Percentiles rank a stretch among this genome's conserved stretches.
phyloP scores from a whole-genome alignment of 2,113 vertebrate genomes.

The Corapipo altera region DNA sequence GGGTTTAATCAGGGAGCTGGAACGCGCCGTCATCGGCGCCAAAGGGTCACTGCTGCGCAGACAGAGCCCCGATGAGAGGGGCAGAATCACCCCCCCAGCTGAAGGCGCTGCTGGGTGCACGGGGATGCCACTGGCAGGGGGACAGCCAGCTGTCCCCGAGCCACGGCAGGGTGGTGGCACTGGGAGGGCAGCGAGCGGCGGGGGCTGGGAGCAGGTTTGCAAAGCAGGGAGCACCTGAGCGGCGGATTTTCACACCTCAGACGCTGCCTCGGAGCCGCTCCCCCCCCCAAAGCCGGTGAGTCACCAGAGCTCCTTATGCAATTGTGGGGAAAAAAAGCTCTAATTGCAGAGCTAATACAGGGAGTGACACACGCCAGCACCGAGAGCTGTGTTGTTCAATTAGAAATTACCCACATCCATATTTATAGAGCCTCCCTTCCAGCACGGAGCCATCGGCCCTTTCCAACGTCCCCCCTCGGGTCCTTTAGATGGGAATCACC shows the following conservation, averaged over 20 bases:
- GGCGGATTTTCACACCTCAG: neutral
- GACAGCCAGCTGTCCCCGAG: neutral
- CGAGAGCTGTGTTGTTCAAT: neutral
- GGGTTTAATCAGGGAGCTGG: constrained; percentile 16
- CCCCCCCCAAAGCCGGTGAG: neutral
- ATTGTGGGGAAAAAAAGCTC: neutral
- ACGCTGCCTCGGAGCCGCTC: neutral
- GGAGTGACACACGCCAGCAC: neutral
- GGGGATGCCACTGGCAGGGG: neutral
- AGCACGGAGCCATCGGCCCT: neutral
- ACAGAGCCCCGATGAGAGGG: neutral
- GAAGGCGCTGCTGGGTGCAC: neutral
- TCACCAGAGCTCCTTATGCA: neutral
- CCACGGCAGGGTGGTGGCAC: neutral
- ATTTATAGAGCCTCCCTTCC: neutral
- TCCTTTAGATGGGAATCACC: neutral
- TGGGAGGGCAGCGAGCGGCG: neutral
- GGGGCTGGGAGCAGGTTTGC: neutral
- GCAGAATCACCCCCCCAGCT: neutral
- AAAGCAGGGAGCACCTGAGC: neutral
- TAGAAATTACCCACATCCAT: neutral
- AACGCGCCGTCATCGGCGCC: neutral
- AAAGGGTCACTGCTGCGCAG: neutral
- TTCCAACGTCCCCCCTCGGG: neutral
- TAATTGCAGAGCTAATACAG: neutral